phyloP scores from a whole-genome alignment of 2,888 invertebrate genomes.

The Perizoma affinitatum region DNA sequence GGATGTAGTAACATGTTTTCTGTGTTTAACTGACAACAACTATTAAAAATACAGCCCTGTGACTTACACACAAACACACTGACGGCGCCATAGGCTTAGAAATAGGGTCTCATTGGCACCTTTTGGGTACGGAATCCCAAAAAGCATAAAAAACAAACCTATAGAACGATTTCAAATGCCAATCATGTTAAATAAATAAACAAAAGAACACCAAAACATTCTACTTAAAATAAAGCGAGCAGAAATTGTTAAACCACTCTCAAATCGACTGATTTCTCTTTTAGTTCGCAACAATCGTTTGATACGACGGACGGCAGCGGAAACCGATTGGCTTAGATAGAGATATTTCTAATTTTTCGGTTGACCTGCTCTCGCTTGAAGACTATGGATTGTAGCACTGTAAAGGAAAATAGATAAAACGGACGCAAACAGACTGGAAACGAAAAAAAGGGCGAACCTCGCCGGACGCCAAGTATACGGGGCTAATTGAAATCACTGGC shows the following conservation, averaged over 20 bases:
- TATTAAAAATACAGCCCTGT: too few relatives aligned
- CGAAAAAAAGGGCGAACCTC: slow-evolving; percentile 53
- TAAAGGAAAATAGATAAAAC: slow-evolving; percentile 68
- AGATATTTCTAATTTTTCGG: slow-evolving; percentile 79
- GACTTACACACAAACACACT: too few relatives aligned
- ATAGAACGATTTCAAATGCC: slow-evolving; percentile 7
- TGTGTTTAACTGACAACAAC: too few relatives aligned
- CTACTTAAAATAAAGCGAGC: slow-evolving; percentile 1
- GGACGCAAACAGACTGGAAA: slow-evolving; percentile 65
- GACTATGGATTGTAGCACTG: slow-evolving; percentile 60
- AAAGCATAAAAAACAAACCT: background rate
- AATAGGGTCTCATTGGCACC: too few relatives aligned
- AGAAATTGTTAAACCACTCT: slow-evolving; percentile 30
- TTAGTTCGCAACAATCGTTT: slow-evolving; percentile 39
- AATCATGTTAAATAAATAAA: slow-evolving; percentile 12
- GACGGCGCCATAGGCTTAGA: too few relatives aligned
- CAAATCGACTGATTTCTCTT: slow-evolving; percentile 22
- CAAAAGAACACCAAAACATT: slow-evolving; percentile 3
- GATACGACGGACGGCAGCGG: slow-evolving; percentile 36
- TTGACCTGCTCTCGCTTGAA: slow-evolving; percentile 60
- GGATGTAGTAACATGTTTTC: too few relatives aligned
- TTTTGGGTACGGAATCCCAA: too few relatives aligned
- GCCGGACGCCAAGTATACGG: slow-evolving; percentile 47
- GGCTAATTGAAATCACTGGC: slow-evolving; percentile 62
- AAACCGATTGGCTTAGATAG: slow-evolving; percentile 61